phyloP scores from a whole-genome alignment of 2,797 vertebrate genomes.

The Halcyon smyrnensis region DNA sequence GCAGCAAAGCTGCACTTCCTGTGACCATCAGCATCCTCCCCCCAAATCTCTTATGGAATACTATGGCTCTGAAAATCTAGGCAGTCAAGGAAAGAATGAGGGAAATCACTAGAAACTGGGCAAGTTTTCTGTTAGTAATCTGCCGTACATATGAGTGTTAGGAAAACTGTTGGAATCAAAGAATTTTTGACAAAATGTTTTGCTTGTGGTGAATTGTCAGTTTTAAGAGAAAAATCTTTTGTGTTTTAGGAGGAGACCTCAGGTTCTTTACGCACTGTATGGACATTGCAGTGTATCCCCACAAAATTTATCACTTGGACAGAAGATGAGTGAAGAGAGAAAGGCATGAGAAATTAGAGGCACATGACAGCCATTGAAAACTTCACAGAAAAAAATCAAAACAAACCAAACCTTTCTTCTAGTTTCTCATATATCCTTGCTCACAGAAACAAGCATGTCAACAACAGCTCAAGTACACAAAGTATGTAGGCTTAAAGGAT shows the following conservation, averaged over 20 bases:
- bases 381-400: not conserved
- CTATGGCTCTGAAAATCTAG: not conserved
- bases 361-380: not conserved
- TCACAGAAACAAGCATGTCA: not conserved
- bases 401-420: not conserved
- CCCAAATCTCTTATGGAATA: not conserved
- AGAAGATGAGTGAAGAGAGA: constrained; percentile 29
- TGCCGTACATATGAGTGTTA: not conserved
- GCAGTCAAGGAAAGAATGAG: not conserved
- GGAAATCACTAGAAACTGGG: not conserved
- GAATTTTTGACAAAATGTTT: not conserved
- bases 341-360: constrained; percentile 28
- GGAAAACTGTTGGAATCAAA: not conserved
- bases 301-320: constrained; percentile 9
- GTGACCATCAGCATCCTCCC: not conserved
- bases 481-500: not conserved
- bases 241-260: not conserved
- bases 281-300: not conserved
- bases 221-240: constrained; percentile 2
- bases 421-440: not conserved
- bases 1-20: not conserved
- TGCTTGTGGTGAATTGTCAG: not conserved
- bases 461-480: not conserved
- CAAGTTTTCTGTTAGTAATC: not conserved
- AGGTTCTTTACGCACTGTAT: not conserved